Evolutionary conservation across 2,888 invertebrate genomes (phyloP), one percentile per base, ranked within the genome.

Genomic region (Azorinus chamasolen): DNA sequence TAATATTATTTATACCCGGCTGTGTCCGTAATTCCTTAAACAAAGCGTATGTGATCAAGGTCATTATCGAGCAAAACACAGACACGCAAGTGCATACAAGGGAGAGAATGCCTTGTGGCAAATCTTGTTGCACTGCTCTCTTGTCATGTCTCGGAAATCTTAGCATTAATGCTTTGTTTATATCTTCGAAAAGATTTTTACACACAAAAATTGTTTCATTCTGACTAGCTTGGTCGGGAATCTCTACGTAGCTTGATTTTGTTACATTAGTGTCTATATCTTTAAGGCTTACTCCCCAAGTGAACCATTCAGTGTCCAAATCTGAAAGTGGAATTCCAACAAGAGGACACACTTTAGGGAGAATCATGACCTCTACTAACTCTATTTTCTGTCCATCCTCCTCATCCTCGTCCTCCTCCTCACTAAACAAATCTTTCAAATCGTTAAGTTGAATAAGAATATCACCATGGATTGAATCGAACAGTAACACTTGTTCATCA

Each of bases 1-100:
- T 37, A 58, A 79, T 79, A 51, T 75, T 79, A 43, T 79, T 75
- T n/a, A 75, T 63, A 0, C 79, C 79, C 12, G 79, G 75, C 43
- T 79, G 79, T 8, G 79, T 72, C 22, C 72, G 32, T 2, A 79
- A 57, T 27, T 69, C 75, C 4, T 20, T 14, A 43, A 75, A 75
- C 2, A 79, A n/a, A 2, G 6, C 27, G 39, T 79, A 79, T 0
- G 74, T 74, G 22, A 62, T 1, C 6, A 79, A 27, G 14, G 79
- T 70, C 2, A 73, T 6, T 1, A 79, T 1, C 8, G 50, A 18
- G 48, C 73, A 79, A 1, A 66, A 16, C 6, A 74, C 25, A 12
- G 79, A 79, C 8, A 79, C 8, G 37, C 53, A 50, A 1, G 57
- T 61, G 41, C 51, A 68, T 1, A 71, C 55, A 6, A 79, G 14